Evolutionary conservation across 2,113 vertebrate genomes (phyloP), one percentile per base, ranked within the genome.

Genomic region (Cariama cristata): DNA sequence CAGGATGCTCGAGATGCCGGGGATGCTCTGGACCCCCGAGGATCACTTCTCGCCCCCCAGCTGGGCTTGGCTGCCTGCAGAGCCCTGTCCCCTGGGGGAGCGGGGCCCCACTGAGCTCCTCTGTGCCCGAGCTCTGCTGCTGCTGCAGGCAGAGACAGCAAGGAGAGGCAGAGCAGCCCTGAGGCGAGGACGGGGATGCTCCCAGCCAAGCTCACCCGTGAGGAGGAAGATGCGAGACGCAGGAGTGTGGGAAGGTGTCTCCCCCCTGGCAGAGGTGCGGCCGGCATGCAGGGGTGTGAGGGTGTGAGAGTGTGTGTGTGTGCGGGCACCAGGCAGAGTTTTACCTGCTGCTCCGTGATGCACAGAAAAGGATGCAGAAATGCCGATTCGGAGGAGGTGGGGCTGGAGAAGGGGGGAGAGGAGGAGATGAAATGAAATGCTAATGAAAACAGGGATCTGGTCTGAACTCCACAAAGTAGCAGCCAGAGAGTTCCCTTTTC

Each of bases 371-470:
- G 96, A 94, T 76, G 95, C 81, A 82, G 92, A 90, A 62, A 91
- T 45, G 96, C 93, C 16, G 90, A 55, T 28, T 71, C 11, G 50
- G 73, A 96, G 91, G 96, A 95, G 97, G 93, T 94, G 97, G 97
- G 86, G 94, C 89, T 32, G 91, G 69, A 14, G 19, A 40, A 7
- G 24, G 24, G 47, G 53, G 23, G 86, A 86, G 88, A 81, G 88
- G 93, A 95, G 67, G 94, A 79, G 79, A 77, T 86, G 79, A 49
- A 83, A 83, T n/a, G 83, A 80, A 74, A 82, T 32, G 72, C 79
- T 92, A 79, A 94, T 79, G 88, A 7, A 85, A 92, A 86, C 86
- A 18, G 73, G 35, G 56, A 96, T 64, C 53, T 66, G 86, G 32
- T 66, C 44, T 50, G n/a, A 97, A 96, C 91, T 94, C 86, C 80